phyloP scores from a whole-genome alignment of 1,140 invertebrate genomes.

The Polypedilum vanderplanki region DNA sequence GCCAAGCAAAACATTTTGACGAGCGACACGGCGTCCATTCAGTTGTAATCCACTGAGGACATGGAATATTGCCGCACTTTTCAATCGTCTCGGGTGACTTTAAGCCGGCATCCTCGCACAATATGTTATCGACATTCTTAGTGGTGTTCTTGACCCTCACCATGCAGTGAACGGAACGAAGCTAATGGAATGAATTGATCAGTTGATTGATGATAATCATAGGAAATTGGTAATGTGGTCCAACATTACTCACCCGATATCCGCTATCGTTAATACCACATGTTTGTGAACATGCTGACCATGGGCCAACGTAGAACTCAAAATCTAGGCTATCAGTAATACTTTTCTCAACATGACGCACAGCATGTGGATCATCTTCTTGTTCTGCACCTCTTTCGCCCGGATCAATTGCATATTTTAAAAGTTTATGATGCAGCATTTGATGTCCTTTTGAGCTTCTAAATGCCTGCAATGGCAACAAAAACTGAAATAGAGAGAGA shows the following conservation, averaged over 20 bases:
- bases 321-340: constrained; percentile 54
- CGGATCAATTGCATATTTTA: constrained; percentile 38
- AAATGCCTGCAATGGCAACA: constrained; percentile 64
- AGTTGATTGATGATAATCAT: constrained; percentile 45
- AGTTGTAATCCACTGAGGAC: constrained; percentile 62
- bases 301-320: constrained; percentile 72
- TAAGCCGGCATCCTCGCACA: constrained; percentile 65
- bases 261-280: constrained; percentile 68
- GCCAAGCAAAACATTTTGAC: constrained; percentile 66
- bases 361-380: constrained; percentile 37
- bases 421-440: constrained; percentile 43
- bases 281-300: constrained; percentile 78
- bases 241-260: constrained; percentile 37
- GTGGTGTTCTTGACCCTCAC: constrained; percentile 48
- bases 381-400: constrained; percentile 35
- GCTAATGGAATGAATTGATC: constrained; percentile 32
- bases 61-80: constrained; percentile 60
- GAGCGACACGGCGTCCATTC: constrained; percentile 65
- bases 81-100: constrained; percentile 56
- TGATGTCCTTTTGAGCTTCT: constrained; percentile 54
- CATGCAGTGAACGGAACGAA: constrained; percentile 32
- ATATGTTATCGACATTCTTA: constrained; percentile 53
- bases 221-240: constrained; percentile 31
- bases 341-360: constrained; percentile 42
- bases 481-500: constrained; percentile 49